These are phyloP conservation scores for Danio albolineatus DNA, from an alignment of 2,797 vertebrate genomes.

Conservation along the genomic window DNA sequence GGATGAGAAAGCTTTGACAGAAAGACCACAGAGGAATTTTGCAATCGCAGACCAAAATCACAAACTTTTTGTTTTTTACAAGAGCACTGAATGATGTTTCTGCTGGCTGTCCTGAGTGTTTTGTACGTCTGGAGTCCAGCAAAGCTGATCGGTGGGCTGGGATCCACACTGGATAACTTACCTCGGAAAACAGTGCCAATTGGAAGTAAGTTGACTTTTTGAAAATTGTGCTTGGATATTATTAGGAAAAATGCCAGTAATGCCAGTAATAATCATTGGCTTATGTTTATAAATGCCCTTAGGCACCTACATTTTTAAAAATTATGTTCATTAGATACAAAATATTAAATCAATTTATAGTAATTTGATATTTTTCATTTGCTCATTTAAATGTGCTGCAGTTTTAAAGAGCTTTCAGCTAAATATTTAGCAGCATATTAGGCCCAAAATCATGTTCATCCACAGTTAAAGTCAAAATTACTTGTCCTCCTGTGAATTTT, in stretches of 20 bases:
- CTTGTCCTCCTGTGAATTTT: too few species aligned
- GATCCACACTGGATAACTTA: not conserved
- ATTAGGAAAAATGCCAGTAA: not conserved
- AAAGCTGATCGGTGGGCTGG: slow-evolving; percentile 43
- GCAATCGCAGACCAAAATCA: not conserved
- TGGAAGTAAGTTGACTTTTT: slow-evolving; percentile 70
- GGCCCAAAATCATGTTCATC: too few species aligned
- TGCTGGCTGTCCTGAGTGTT: slow-evolving; percentile 63
- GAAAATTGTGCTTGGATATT: not conserved
- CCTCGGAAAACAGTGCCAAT: slow-evolving; percentile 75
- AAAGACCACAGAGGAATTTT: not conserved
- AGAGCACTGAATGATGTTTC: slow-evolving; percentile 62
- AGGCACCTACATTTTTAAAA: not conserved
- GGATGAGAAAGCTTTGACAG: slow-evolving; percentile 26
- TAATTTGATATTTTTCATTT: not conserved
- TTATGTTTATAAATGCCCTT: not conserved
- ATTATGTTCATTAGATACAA: not conserved
- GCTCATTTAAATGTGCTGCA: not conserved
- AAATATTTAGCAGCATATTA: too few species aligned
- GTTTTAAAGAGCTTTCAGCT: too few species aligned
- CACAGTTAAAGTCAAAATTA: too few species aligned
- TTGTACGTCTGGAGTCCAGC: slow-evolving; percentile 69
- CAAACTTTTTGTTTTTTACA: not conserved
- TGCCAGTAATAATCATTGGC: not conserved
- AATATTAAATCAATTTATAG: not conserved